phyloP scores from a whole-genome alignment of 2,113 vertebrate species.

The Siphamia tubifer region DNA sequence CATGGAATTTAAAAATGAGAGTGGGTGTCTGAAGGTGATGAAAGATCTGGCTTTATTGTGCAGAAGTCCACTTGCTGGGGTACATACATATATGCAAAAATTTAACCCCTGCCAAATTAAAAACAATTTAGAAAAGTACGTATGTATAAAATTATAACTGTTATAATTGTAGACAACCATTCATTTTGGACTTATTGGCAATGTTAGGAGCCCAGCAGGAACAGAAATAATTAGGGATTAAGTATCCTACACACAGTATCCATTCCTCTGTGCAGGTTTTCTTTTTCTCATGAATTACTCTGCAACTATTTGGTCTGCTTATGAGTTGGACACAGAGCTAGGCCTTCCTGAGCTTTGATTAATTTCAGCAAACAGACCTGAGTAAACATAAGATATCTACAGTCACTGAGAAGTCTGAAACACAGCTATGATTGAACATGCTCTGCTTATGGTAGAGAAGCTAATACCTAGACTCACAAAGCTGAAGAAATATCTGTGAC shows the following conservation, averaged over 20 bases:
- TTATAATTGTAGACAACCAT: too few relatives aligned
- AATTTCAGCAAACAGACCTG: slow-evolving; percentile 33
- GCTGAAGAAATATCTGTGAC: slow-evolving; percentile 78
- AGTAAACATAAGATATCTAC: slow-evolving; percentile 25
- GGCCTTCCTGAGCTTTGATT: slow-evolving; percentile 16
- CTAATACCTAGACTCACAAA: slow-evolving; percentile 62
- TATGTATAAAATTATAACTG: too few relatives aligned
- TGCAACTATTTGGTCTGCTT: background rate
- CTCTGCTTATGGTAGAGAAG: slow-evolving; percentile 64
- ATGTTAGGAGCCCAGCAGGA: slow-evolving; percentile 67
- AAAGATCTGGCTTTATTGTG: background rate
- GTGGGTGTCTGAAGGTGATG: slow-evolving; percentile 40
- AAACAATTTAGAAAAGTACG: too few relatives aligned
- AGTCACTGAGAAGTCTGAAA: slow-evolving; percentile 27
- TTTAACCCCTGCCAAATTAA: background rate
- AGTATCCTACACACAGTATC: background rate
- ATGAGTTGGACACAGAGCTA: background rate
- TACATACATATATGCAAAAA: background rate
- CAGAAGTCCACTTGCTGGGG: too few relatives aligned
- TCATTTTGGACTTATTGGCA: slow-evolving; percentile 75
- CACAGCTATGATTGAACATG: slow-evolving; percentile 69
- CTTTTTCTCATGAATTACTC: background rate
- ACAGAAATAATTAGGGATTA: slow-evolving; percentile 15
- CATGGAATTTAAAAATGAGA: slow-evolving; percentile 22
- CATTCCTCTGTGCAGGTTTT: background rate